A percentile compares a stretch with the other conserved stretches of the same genome.
These are phyloP conservation scores for Rhadina sibilatrix DNA, from an alignment of 2,113 vertebrate genomes.

Conservation along the genomic window DNA sequence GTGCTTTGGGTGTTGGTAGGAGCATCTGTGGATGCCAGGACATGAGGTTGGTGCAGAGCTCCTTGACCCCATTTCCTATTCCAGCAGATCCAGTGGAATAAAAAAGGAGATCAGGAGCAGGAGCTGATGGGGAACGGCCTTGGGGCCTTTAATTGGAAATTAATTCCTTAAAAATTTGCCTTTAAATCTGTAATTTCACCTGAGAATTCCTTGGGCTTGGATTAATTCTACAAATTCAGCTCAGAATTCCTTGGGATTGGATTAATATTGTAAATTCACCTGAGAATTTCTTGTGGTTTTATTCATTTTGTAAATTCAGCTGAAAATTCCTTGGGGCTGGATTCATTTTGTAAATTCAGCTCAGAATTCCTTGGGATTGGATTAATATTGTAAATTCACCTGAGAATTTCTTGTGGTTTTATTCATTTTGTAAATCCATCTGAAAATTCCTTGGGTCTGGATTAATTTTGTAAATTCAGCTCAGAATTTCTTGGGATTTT, in stretches of 20 bases:
- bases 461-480: fast-evolving
- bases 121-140: neutral
- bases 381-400: neutral
- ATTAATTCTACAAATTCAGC: neutral
- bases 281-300: neutral
- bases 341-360: neutral
- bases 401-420: fast-evolving
- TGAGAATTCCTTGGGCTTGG: neutral
- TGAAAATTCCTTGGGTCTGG: fast-evolving
- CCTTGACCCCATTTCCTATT: fast-evolving
- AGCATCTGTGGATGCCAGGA: fast-evolving
- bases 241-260: neutral
- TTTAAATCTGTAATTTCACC: neutral
- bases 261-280: no score
- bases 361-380: neutral
- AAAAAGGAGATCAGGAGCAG: neutral
- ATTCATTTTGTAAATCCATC: fast-evolving
- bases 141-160: neutral
- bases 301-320: neutral
- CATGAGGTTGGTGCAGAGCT: no score
- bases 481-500: fast-evolving
- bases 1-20: neutral
- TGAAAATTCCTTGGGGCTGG: fast-evolving
- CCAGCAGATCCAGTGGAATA: fast-evolving
- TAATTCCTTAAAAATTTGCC: neutral